Conservation (phyloP, 2,888 invertebrate species). For the Helicoverpa assulta region DNA sequence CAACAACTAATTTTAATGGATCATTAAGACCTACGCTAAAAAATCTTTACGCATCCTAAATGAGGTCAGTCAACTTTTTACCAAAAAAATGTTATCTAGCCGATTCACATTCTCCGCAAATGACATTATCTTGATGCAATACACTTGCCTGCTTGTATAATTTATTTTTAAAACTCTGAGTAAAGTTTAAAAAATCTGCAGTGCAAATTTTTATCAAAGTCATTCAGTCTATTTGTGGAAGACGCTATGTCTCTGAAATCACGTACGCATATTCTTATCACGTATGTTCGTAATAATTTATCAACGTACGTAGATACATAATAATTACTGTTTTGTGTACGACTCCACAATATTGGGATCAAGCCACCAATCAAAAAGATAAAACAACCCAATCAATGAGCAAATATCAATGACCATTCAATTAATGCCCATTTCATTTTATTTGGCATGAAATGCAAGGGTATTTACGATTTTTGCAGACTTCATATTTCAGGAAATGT, state of each 20-base stretch:
- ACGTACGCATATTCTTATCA: slow-evolving; percentile 85
- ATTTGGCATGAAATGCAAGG: background rate
- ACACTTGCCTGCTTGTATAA: background rate
- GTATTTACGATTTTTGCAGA: slow-evolving; percentile 3
- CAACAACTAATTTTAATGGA: background rate
- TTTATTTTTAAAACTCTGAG: background rate
- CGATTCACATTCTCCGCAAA: background rate
- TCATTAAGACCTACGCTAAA: too few species aligned
- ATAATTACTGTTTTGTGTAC: slow-evolving; percentile 41
- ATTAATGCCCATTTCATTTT: slow-evolving; percentile 1
- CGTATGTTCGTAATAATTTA: slow-evolving; percentile 68
- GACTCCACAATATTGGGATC: slow-evolving; percentile 39
- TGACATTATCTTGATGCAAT: slow-evolving; percentile 8
- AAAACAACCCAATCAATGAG: slow-evolving; percentile 44
- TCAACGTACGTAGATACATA: slow-evolving; percentile 51
- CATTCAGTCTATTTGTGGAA: slow-evolving; percentile 29
- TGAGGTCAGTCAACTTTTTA: background rate
- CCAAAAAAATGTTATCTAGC: background rate
- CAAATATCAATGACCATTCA: slow-evolving; percentile 36
- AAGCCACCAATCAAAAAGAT: slow-evolving; percentile 46
- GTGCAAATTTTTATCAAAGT: slow-evolving; percentile 17
- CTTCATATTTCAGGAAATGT: background rate
- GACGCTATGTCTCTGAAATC: slow-evolving; percentile 74
- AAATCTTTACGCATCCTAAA: background rate
- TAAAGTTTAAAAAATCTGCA: slow-evolving; percentile 15